Conservation (phyloP, 2,797 vertebrate species). For the Benthosema pterotum region DNA sequence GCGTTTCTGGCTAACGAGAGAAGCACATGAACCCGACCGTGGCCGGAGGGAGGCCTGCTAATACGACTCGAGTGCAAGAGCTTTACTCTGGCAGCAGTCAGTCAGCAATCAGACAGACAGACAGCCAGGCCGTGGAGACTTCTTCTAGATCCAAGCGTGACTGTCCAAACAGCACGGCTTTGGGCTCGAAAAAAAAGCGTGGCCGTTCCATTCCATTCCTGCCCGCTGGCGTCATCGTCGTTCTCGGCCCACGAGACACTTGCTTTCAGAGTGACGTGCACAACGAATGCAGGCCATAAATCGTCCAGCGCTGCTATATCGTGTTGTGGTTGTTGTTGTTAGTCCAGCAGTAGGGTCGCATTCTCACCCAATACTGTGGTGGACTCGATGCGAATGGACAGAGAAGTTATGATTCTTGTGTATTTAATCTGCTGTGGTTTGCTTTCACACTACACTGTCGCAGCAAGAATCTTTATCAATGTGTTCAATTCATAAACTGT, state of each 20-base stretch:
- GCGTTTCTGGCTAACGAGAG: conserved; percentile 46
- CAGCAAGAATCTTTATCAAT: too few species aligned
- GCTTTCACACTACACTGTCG: too few species aligned
- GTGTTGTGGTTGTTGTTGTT: conserved; percentile 62
- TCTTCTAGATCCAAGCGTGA: conserved; percentile 55
- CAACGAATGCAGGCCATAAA: conserved; percentile 40
- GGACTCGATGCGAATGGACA: too few species aligned
- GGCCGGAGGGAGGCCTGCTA: too few species aligned
- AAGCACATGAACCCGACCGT: conserved; percentile 47
- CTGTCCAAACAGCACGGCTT: conserved; percentile 53
- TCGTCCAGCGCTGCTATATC: conserved; percentile 50
- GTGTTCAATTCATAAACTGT: too few species aligned
- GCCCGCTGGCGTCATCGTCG: conserved; percentile 56
- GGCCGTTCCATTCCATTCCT: conserved; percentile 56
- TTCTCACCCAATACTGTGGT: too few species aligned
- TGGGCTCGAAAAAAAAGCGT: conserved; percentile 43
- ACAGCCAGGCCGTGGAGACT: conserved; percentile 26
- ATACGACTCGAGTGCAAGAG: conserved; percentile 28
- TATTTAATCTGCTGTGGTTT: too few species aligned
- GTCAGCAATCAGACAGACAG: too few species aligned
- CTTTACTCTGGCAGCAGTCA: conserved; percentile 20
- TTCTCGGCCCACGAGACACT: too few species aligned
- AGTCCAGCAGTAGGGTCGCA: too few species aligned
- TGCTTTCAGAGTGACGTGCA: conserved; percentile 24
- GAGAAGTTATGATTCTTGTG: too few species aligned